Evolutionary conservation across 2,888 invertebrate species (phyloP), one percentile per base, ranked within the genome.

Genomic region (Pecten maximus): DNA sequence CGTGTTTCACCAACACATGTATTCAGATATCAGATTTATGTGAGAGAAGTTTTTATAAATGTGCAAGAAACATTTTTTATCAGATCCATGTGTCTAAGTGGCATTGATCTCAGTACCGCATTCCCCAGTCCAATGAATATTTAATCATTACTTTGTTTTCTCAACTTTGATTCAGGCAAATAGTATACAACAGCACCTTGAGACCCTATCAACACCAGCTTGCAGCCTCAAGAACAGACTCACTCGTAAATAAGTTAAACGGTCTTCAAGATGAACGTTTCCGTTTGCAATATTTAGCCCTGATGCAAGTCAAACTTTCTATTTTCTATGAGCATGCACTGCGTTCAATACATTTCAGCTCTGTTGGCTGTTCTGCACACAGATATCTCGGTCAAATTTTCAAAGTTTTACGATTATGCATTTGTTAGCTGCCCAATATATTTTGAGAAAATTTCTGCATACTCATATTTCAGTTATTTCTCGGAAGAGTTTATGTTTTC

Each of bases 61-160:
- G 35, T 74, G 74, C 35, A 35, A 74, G 74, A 28, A 74, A 74
- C 35, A 35, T 74, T 74, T 74, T 54, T 74, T 74, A 74, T 35
- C 35, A 74, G 74, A 35, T 74, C 74, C 74, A 74, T 35, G 35
- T 74, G 3, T 74, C 74, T 74, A 74, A 74, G 74, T 74, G 74
- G 28, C 74, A 74, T 74, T 74, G 74, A 74, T 74, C 74, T 74
- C 74, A 28, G 35, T 74, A 35, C 74, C 35, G 35, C 74, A 74
- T 35, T 74, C 74, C 74, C 74, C 28, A 74, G 35, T 74, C 74
- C 74, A 12, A 74, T 74, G 74, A 74, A 74, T 74, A 74, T 74
- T 74, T 74, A 74, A 74, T 74, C 74, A 74, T 74, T 74, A 74
- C 74, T 74, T 74, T 74, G 74, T 74, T 74, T 74, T 74, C 74